Percentiles rank a stretch among this genome's conserved stretches.
Conservation (phyloP, 1,140 invertebrate species). For the Andrena cerasifolii region DNA sequence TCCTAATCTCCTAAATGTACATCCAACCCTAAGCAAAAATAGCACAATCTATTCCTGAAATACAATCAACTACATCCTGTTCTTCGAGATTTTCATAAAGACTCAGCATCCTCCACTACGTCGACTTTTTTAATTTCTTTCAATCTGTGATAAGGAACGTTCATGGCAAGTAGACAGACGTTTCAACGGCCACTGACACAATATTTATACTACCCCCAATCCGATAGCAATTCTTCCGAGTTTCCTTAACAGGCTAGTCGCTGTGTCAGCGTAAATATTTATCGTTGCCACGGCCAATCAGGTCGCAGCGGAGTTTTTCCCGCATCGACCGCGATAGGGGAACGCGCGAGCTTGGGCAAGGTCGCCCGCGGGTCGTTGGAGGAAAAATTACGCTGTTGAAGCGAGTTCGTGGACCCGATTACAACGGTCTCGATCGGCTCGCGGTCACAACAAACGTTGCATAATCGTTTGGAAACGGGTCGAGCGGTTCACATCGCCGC, state of each 20-base stretch:
- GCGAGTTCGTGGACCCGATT: background rate
- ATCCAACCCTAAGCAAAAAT: too few relatives aligned
- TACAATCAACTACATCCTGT: too few relatives aligned
- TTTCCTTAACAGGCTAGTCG: background rate
- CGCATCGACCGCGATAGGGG: background rate
- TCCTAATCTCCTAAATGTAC: too few relatives aligned
- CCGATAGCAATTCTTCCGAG: background rate
- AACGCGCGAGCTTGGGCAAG: background rate
- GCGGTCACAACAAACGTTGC: slow-evolving; percentile 55
- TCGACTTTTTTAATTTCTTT: background rate
- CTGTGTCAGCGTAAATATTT: background rate
- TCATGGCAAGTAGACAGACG: background rate
- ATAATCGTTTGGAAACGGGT: slow-evolving; percentile 46
- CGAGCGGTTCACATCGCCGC: slow-evolving; percentile 25
- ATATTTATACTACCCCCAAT: background rate
- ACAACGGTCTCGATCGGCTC: slow-evolving; percentile 12
- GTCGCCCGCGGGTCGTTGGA: background rate
- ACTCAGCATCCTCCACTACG: background rate
- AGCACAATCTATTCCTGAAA: too few relatives aligned
- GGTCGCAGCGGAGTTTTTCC: background rate
- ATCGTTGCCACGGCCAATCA: background rate
- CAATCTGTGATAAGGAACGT: too few relatives aligned
- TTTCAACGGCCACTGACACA: background rate
- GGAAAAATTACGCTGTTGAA: background rate
- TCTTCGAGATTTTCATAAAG: background rate